phyloP scores from a whole-genome alignment of 1,140 invertebrate genomes.

The Tetramorium alpestre region DNA sequence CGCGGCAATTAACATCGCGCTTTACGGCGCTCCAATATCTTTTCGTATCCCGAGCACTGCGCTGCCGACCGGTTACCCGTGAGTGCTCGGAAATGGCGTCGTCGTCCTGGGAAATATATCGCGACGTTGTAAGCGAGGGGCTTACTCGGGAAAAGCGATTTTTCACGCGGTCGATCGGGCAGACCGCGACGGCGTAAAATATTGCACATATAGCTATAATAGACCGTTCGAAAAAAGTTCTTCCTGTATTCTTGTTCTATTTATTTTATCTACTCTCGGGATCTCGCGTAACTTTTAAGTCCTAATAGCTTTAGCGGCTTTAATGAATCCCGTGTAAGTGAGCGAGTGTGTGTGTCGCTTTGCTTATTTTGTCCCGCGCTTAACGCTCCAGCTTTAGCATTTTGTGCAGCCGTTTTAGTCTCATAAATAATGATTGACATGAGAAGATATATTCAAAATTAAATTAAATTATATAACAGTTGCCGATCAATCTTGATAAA shows the following conservation, averaged over 20 bases:
- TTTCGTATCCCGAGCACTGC: conserved; percentile 2
- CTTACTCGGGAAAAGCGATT: conserved; percentile 55
- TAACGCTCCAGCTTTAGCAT: not conserved
- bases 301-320: conserved; percentile 28
- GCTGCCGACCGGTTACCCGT: conserved; percentile 27
- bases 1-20: conserved; percentile 55
- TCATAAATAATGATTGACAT: conserved; percentile 38
- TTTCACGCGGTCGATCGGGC: conserved; percentile 56
- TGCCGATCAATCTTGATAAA: not conserved
- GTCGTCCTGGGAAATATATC: conserved; percentile 58
- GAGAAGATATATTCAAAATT: not conserved
- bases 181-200: conserved; percentile 40
- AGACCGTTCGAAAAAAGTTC: conserved; percentile 40
- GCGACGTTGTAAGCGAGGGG: conserved; percentile 45
- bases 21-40: conserved; percentile 54
- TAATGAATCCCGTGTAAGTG: not conserved
- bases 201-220: conserved; percentile 48
- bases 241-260: conserved; percentile 9
- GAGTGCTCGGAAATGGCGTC: conserved; percentile 60
- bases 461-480: not conserved
- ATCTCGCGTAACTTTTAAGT: conserved; percentile 22
- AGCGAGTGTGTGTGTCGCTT: not conserved
- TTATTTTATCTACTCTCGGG: conserved; percentile 42
- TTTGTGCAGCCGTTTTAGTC: not conserved
- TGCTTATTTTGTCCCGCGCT: not conserved